Conservation (phyloP, 2,113 vertebrate species). For the Atherinomorus stipes region DNA sequence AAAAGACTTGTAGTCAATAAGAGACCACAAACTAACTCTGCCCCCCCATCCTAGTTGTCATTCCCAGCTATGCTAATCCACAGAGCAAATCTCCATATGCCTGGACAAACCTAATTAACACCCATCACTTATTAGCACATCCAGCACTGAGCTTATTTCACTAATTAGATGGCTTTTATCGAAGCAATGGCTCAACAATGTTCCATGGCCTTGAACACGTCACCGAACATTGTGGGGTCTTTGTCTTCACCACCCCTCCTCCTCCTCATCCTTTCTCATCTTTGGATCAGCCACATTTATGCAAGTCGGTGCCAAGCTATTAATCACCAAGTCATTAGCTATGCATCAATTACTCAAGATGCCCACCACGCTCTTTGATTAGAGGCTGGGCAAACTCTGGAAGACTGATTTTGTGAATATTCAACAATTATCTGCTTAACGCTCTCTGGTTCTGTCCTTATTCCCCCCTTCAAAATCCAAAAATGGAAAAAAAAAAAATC, state of each 20-base stretch:
- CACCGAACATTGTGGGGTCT: constrained; percentile 58
- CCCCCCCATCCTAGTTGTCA: constrained; percentile 24
- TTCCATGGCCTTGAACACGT: constrained; percentile 47
- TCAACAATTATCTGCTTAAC: constrained; percentile 64
- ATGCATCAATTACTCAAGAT: constrained; percentile 73
- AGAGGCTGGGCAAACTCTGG: constrained; percentile 57
- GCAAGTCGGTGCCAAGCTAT: constrained; percentile 58
- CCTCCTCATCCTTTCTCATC: constrained; percentile 9
- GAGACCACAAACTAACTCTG: background rate
- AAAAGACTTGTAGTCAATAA: constrained; percentile 19
- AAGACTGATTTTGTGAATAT: constrained; percentile 69
- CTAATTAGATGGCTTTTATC: constrained; percentile 64
- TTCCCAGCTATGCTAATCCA: constrained; percentile 52
- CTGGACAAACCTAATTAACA: constrained; percentile 74
- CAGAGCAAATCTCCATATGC: constrained; percentile 66
- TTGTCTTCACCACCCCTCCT: constrained; percentile 37
- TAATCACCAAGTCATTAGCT: constrained; percentile 77
- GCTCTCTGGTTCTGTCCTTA: constrained; percentile 27
- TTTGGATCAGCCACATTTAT: constrained; percentile 54
- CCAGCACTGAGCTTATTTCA: constrained; percentile 45
- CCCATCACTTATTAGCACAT: constrained; percentile 63
- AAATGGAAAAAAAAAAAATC: background rate
- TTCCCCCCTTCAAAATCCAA: constrained; percentile 15
- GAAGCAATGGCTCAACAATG: constrained; percentile 31
- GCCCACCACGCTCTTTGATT: constrained; percentile 67